Base-by-base conservation (phyloP, 2,113 vertebrate genomes). In the Mastomys natalensis region DNA sequence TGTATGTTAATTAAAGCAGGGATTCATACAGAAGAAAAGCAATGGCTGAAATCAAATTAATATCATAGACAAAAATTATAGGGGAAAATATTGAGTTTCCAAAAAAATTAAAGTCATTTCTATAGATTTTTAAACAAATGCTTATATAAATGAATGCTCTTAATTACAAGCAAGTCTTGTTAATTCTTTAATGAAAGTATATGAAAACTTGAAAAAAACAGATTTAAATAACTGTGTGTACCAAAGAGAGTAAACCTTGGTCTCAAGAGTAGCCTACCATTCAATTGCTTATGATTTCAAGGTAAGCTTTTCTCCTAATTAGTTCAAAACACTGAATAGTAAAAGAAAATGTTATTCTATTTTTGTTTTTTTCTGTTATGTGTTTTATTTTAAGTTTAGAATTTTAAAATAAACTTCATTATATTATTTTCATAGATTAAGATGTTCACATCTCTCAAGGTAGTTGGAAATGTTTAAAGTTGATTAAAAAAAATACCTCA, bases 1-100 rank as follows among this genome's bases (percentile, higher is more conserved):
- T 43, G 76, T 68, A 48, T 68, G 45, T 85, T 70, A 77, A 87
- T 66, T 87, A 93, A 91, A 85, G 34, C 29, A 86, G 16, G 12
- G 12, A 21, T 77, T n/a, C 40, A 10, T 87, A 51, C 10, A 66
- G 62, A 53, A 16, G 85, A 76, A 97, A 85, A 40, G 34, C 51
- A 26, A 93, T 82, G 87, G 16, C 22, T 90, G 87, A 53, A 81
- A 92, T 91, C n/a, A 96, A 89, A 78, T 95, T 93, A 90, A 92
- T 66, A 53, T 4, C 85, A 29, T 91, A 84, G 68, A 78, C 12
- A 80, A 94, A 94, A 90, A 85, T 26, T 82, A 90, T 10, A 34
- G 1, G 17, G 62, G 66, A 81, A 91, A 10, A n/a, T 76, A 82
- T 16, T 87, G 17, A 22, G 64, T 84, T 89, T 95, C 55, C 77